These are phyloP conservation scores for Marmota flaviventris DNA, from an alignment of 2,113 vertebrate species.

Conservation along the genomic window DNA sequence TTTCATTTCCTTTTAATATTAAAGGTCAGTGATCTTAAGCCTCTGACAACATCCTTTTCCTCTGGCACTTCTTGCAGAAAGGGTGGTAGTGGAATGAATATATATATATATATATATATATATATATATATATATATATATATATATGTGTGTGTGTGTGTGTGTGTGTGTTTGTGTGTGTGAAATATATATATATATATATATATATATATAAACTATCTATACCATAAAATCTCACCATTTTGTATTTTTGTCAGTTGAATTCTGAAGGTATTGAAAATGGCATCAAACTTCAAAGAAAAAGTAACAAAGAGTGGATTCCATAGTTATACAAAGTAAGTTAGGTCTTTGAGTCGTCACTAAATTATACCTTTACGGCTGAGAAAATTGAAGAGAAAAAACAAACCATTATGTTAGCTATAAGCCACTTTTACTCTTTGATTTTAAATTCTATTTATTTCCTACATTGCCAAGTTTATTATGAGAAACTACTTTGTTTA, in stretches of 20 bases:
- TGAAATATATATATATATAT: no score
- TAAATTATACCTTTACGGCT: background rate
- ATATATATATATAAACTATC: background rate
- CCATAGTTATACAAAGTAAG: background rate
- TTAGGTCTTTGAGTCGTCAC: background rate
- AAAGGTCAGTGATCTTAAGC: background rate
- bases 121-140: no score
- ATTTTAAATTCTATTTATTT: constrained; percentile 17
- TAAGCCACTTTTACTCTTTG: background rate
- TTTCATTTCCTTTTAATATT: constrained; percentile 62
- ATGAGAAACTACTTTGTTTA: background rate
- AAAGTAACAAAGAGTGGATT: background rate
- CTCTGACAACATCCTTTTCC: background rate
- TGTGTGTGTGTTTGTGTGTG: no score
- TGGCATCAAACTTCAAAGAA: background rate
- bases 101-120: no score
- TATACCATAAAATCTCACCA: background rate
- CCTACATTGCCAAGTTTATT: background rate
- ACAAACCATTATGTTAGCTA: background rate
- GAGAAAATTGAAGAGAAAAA: background rate
- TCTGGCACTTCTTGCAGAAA: background rate
- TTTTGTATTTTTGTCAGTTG: background rate
- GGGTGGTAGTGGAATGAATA: no score
- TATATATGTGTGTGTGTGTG: no score
- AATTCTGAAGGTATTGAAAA: constrained; percentile 48